These are phyloP conservation scores for Callospermophilus lateralis DNA, from an alignment of 2,113 vertebrate species.

Conservation along the genomic window DNA sequence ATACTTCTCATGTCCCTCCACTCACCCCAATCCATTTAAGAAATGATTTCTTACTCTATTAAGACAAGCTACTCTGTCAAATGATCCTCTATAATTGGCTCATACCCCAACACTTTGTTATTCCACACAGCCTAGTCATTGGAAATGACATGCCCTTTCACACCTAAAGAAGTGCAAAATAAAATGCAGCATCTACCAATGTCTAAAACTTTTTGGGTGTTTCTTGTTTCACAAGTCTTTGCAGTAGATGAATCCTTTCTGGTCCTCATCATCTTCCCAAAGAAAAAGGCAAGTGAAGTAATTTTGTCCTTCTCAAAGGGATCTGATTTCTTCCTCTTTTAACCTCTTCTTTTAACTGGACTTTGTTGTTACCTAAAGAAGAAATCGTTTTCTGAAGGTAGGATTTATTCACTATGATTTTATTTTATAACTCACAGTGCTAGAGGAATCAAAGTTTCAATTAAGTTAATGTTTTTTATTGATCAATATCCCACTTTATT, in stretches of 20 bases:
- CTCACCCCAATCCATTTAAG: not conserved
- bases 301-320: not conserved
- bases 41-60: not conserved
- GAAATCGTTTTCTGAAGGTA: conserved; percentile 33
- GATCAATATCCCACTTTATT: not conserved
- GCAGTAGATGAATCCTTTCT: not conserved
- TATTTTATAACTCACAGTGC: not conserved
- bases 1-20: not conserved
- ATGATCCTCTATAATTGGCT: not conserved
- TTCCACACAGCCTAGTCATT: not conserved
- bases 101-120: not conserved
- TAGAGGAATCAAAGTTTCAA: not conserved
- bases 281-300: not conserved
- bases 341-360: not conserved
- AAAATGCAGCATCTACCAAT: not conserved
- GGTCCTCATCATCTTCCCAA: not conserved
- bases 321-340: not conserved
- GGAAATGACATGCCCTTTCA: not conserved
- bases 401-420: conserved; percentile 23
- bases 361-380: not conserved
- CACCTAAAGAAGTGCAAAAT: not conserved
- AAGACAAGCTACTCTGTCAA: not conserved
- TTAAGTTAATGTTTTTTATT: not conserved
- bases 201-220: not conserved
- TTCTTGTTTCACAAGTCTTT: not conserved